Percentiles rank a stretch among this genome's conserved stretches.
Evolutionary conservation across 2,113 vertebrate genomes (phyloP).

Genomic region (Rhizomys pruinosus): DNA sequence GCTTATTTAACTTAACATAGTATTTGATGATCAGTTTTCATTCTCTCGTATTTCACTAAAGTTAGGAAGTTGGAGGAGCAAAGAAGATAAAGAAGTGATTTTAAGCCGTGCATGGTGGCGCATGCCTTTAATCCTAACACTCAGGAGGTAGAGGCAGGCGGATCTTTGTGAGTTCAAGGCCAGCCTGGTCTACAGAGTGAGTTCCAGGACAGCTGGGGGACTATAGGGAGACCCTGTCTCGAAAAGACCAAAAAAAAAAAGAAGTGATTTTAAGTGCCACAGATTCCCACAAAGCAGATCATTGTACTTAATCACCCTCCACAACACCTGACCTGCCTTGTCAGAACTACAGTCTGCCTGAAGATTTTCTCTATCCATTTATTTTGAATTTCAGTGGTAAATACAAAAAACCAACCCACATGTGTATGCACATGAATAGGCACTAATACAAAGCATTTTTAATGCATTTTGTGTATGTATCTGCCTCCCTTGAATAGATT

Average conservation of each 20-base stretch:
- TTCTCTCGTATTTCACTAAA: not conserved
- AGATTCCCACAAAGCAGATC: not conserved
- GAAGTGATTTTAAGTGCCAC: not conserved
- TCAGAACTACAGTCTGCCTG: not conserved
- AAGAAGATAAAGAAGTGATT: too few species aligned
- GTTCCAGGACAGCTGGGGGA: too few species aligned
- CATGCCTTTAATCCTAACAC: too few species aligned
- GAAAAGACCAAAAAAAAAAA: too few species aligned
- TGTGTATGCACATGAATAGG: fast-evolving
- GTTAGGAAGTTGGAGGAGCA: not conserved
- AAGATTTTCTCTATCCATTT: not conserved
- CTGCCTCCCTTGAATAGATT: not conserved
- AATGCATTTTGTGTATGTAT: not conserved
- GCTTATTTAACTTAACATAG: not conserved
- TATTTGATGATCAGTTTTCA: not conserved
- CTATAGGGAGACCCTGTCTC: too few species aligned
- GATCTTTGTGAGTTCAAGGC: too few species aligned
- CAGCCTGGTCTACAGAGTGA: too few species aligned
- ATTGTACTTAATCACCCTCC: not conserved
- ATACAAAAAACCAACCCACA: not conserved
- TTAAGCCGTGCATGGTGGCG: too few species aligned
- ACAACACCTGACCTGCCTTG: not conserved
- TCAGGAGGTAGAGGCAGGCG: too few species aligned
- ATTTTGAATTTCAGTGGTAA: not conserved
- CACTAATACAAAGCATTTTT: not conserved